Conservation (phyloP, 2,888 invertebrate species). For the Lochmaea capreae region DNA sequence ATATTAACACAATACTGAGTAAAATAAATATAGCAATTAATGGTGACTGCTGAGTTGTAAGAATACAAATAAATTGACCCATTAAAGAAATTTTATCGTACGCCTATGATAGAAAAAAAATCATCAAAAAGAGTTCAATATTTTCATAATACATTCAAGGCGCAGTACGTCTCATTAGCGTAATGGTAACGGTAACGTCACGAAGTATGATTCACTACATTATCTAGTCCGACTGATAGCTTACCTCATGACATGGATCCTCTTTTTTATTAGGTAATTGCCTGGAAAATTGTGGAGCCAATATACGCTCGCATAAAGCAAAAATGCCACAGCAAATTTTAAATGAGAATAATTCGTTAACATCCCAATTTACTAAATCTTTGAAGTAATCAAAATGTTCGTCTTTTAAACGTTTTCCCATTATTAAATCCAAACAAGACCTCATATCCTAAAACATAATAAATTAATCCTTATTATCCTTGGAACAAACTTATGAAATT, state of each 20-base stretch:
- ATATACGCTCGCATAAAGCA: slow-evolving; percentile 79
- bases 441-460: slow-evolving; percentile 65
- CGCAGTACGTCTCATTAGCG: too few species aligned
- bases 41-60: too few species aligned
- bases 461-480: too few species aligned
- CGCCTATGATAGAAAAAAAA: too few species aligned
- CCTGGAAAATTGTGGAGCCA: slow-evolving; percentile 67
- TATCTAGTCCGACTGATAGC: not conserved
- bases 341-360: slow-evolving; percentile 71
- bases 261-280: slow-evolving; percentile 68
- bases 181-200: too few species aligned
- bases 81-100: too few species aligned
- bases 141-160: too few species aligned
- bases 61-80: too few species aligned
- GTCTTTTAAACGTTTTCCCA: slow-evolving; percentile 72
- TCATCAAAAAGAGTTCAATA: too few species aligned
- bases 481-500: too few species aligned
- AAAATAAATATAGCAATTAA: too few species aligned
- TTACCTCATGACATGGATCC: slow-evolving; percentile 79
- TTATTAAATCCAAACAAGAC: slow-evolving; percentile 71
- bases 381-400: slow-evolving; percentile 68
- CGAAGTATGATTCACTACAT: too few species aligned
- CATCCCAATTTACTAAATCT: slow-evolving; percentile 69
- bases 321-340: slow-evolving; percentile 84
- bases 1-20: not conserved